phyloP scores from a whole-genome alignment of 2,113 vertebrate genomes.

The Thymallus thymallus region DNA sequence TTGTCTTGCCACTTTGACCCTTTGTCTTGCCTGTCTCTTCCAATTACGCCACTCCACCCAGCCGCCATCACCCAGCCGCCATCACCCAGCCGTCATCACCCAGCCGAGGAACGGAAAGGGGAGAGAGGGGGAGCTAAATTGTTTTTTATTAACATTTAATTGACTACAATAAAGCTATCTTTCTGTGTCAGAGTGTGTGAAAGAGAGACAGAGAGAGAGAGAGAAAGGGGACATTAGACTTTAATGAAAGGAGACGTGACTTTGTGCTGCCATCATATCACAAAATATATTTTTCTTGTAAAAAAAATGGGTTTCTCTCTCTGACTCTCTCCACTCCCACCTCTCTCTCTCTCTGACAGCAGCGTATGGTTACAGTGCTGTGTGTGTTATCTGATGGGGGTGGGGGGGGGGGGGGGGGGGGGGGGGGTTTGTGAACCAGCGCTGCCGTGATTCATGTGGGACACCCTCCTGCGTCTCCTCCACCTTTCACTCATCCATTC shows the following conservation, averaged over 20 bases:
- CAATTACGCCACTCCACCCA: slow-evolving; percentile 56
- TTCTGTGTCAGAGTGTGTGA: slow-evolving; percentile 47
- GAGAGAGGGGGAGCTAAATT: slow-evolving; percentile 41
- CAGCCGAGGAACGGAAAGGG: slow-evolving; percentile 38
- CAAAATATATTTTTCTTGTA: not conserved
- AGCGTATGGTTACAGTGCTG: not conserved
- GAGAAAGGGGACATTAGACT: not conserved
- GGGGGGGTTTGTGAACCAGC: not conserved
- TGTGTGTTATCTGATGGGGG: not conserved
- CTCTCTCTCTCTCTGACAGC: slow-evolving; percentile 1
- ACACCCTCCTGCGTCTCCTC: too few relatives aligned
- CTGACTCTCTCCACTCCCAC: not conserved
- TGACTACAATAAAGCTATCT: slow-evolving; percentile 63
- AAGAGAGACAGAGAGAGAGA: slow-evolving; percentile 14
- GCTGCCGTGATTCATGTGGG: slow-evolving; percentile 11
- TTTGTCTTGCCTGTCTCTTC: slow-evolving; percentile 67
- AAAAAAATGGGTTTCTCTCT: not conserved
- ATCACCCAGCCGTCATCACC: too few relatives aligned
- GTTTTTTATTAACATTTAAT: slow-evolving; percentile 75
- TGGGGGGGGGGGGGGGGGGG: too few relatives aligned
- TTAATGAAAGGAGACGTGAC: slow-evolving; percentile 22
- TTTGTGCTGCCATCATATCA: not conserved
- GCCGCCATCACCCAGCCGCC: slow-evolving; percentile 37
- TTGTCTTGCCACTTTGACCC: slow-evolving; percentile 35
- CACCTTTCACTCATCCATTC: not conserved